Evolutionary conservation across 1,140 invertebrate genomes (phyloP).

Genomic region (Zaprionus tsacasi): DNA sequence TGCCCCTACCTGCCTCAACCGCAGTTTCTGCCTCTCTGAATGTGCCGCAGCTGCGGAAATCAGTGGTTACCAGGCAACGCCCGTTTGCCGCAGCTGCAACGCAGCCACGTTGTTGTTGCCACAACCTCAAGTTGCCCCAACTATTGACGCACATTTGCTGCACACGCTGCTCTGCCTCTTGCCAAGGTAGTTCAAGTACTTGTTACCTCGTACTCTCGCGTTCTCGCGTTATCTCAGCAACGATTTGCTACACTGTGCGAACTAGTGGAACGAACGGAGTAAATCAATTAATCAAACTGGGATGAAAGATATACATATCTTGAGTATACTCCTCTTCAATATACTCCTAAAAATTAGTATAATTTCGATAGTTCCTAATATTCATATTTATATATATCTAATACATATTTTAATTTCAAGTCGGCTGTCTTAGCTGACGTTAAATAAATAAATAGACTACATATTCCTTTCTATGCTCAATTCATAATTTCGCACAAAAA

Average conservation of each 20-base stretch:
- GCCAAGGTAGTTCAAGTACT: slow-evolving; percentile 23
- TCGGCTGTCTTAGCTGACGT: no score
- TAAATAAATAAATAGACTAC: no score
- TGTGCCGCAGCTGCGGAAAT: slow-evolving; percentile 55
- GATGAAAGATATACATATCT: not conserved
- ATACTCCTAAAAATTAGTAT: no score
- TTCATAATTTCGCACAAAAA: no score
- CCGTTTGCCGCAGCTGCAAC: slow-evolving; percentile 46
- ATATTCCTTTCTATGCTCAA: no score
- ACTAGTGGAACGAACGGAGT: not conserved
- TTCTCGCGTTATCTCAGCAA: slow-evolving; percentile 11
- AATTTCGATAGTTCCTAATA: no score
- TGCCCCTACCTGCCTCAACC: not conserved
- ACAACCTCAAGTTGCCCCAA: slow-evolving; percentile 8
- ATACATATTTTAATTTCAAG: no score
- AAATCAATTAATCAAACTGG: not conserved
- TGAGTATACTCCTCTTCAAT: no score
- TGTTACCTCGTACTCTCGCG: slow-evolving; percentile 3
- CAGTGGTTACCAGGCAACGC: slow-evolving; percentile 69
- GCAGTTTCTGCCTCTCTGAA: not conserved
- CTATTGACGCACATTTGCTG: slow-evolving; percentile 22
- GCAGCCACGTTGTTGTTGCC: slow-evolving; percentile 1
- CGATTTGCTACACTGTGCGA: slow-evolving; percentile 25
- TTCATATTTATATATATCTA: no score
- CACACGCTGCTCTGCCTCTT: slow-evolving; percentile 9